These are phyloP conservation scores for Heliconius cydno DNA, from an alignment of 2,888 invertebrate genomes.

Conservation along the genomic window DNA sequence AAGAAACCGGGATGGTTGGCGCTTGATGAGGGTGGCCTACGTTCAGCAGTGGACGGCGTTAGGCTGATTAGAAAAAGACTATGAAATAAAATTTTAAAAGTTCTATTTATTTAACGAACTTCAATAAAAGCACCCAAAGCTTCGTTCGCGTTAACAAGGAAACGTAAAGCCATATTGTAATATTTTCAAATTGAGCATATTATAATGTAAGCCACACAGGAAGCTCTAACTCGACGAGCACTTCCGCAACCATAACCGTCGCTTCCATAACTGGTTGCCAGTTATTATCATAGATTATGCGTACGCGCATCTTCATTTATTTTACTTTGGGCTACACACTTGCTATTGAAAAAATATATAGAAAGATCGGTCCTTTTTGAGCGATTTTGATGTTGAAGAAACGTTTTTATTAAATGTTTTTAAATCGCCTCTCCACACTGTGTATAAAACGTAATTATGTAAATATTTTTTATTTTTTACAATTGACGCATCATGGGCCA, in stretches of 20 bases:
- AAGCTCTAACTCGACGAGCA: constrained; percentile 72
- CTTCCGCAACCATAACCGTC: constrained; percentile 62
- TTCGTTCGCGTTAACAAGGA: constrained; percentile 37
- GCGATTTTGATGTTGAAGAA: too few relatives aligned
- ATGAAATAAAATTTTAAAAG: not conserved
- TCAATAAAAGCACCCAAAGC: constrained; percentile 3
- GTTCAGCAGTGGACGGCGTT: too few relatives aligned
- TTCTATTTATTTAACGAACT: not conserved
- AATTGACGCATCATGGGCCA: too few relatives aligned
- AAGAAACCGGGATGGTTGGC: too few relatives aligned
- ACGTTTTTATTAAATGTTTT: too few relatives aligned
- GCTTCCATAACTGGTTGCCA: constrained; percentile 50
- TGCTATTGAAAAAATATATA: too few relatives aligned
- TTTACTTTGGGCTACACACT: not conserved
- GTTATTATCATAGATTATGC: constrained; percentile 48
- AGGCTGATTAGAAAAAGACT: too few relatives aligned
- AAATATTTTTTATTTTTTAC: too few relatives aligned
- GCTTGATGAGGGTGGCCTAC: too few relatives aligned
- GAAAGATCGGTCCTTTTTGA: too few relatives aligned
- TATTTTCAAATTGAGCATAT: constrained; percentile 55
- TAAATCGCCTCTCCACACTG: too few relatives aligned
- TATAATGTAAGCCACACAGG: constrained; percentile 69
- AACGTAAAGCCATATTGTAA: constrained; percentile 40
- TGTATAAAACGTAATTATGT: too few relatives aligned
- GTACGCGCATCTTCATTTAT: constrained; percentile 9